These are phyloP conservation scores for Gryon sp. DNA, from an alignment of 1,140 invertebrate species.

Conservation along the genomic window DNA sequence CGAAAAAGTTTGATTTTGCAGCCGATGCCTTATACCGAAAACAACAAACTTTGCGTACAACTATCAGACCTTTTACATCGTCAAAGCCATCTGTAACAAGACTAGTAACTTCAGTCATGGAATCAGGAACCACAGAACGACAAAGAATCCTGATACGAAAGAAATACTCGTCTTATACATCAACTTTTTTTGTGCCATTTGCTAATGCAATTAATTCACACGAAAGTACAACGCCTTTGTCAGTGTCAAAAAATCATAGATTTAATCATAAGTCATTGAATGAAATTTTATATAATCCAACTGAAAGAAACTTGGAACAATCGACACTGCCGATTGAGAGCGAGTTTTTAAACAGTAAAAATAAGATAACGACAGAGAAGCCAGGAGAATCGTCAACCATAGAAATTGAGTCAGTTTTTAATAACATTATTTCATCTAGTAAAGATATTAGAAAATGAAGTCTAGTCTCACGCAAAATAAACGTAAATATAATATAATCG, in stretches of 20 bases:
- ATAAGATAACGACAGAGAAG: conserved; percentile 71
- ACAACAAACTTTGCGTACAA: conserved; percentile 71
- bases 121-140: conserved; percentile 78
- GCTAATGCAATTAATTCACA: conserved; percentile 35
- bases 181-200: conserved; percentile 69
- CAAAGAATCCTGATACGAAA: conserved; percentile 77
- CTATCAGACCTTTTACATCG: conserved; percentile 43
- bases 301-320: conserved; percentile 68
- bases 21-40: conserved; percentile 73
- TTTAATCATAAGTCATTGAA: conserved; percentile 62
- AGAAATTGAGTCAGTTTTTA: conserved; percentile 78
- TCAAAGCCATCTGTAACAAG: conserved; percentile 74
- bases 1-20: conserved; percentile 74
- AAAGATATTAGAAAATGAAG: conserved; percentile 52
- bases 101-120: conserved; percentile 78
- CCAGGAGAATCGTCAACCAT: conserved; percentile 76
- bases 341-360: conserved; percentile 65
- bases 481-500: conserved; percentile 38
- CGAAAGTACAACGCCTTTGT: conserved; percentile 21
- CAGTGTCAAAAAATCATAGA: conserved; percentile 18
- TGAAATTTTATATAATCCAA: conserved; percentile 68
- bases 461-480: conserved; percentile 58
- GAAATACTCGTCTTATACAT: conserved; percentile 75
- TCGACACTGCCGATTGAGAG: conserved; percentile 76
- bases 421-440: conserved; percentile 67